These are phyloP conservation scores for Mactra quadrangularis DNA, from an alignment of 1,140 invertebrate genomes.

Conservation along the genomic window DNA sequence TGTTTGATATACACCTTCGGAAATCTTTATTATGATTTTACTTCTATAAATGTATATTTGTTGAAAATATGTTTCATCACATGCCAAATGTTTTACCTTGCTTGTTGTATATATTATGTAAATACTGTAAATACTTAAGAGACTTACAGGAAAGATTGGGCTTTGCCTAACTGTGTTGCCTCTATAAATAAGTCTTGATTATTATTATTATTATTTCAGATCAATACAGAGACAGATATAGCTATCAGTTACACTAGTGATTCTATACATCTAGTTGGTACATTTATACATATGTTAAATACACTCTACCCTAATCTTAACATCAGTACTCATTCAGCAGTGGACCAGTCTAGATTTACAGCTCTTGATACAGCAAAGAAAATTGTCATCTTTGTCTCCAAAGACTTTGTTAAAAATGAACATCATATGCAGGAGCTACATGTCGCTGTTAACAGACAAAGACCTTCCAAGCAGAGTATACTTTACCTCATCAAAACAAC, in stretches of 20 bases:
- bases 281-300: slow-evolving; percentile 30
- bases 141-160: too few species aligned
- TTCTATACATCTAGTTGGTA: slow-evolving; percentile 10
- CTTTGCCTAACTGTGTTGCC: too few species aligned
- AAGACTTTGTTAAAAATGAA: slow-evolving; percentile 40
- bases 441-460: slow-evolving; percentile 36
- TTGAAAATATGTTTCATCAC: too few species aligned
- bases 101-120: too few species aligned
- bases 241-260: slow-evolving; percentile 38
- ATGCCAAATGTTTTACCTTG: too few species aligned
- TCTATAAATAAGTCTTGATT: too few species aligned
- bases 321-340: slow-evolving; percentile 21
- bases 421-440: slow-evolving; percentile 46
- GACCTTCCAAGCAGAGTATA: not conserved
- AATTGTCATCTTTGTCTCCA: slow-evolving; percentile 44
- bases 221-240: too few species aligned
- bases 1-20: too few species aligned
- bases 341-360: not conserved
- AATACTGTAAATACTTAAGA: too few species aligned
- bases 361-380: slow-evolving; percentile 47
- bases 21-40: too few species aligned
- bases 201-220: too few species aligned
- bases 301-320: slow-evolving; percentile 31
- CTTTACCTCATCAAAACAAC: slow-evolving; percentile 46
- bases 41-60: too few species aligned